Percentiles rank a stretch among this genome's conserved stretches.
Conservation (phyloP, 1,140 invertebrate genomes). For the Tetraneura akinire region DNA sequence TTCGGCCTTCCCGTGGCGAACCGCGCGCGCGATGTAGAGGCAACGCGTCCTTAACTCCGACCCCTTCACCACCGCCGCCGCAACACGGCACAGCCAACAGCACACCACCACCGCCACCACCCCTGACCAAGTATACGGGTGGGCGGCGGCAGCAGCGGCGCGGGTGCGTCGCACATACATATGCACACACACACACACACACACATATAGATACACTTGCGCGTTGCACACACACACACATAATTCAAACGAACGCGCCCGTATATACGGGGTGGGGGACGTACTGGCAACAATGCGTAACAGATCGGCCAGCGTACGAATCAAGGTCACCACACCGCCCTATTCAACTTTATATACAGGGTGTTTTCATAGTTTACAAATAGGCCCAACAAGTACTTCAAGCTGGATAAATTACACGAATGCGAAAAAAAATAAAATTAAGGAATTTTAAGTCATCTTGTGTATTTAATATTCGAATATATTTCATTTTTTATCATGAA, state of each 20-base stretch:
- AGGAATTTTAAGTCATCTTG: no score
- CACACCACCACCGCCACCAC: slow-evolving; percentile 36
- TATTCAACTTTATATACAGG: slow-evolving; percentile 43
- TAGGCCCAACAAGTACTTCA: neutral
- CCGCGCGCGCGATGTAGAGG: slow-evolving; percentile 7
- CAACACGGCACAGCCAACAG: slow-evolving; percentile 7
- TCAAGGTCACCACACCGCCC: slow-evolving; percentile 49
- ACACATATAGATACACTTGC: slow-evolving; percentile 22
- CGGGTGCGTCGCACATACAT: slow-evolving; percentile 5
- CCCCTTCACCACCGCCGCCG: slow-evolving; percentile 18
- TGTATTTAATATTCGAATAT: no score
- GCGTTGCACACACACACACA: slow-evolving; percentile 24
- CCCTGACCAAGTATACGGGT: neutral
- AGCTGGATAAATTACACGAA: no score
- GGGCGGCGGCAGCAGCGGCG: slow-evolving; percentile 29
- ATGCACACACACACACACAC: slow-evolving; percentile 3
- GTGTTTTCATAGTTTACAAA: slow-evolving; percentile 7
- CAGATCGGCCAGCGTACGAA: slow-evolving; percentile 46
- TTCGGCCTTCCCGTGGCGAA: slow-evolving; percentile 44
- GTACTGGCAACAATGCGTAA: slow-evolving; percentile 49
- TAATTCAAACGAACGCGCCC: slow-evolving; percentile 2
- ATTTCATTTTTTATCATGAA: no score
- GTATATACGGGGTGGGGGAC: slow-evolving; percentile 39
- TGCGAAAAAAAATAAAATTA: no score
- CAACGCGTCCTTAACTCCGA: slow-evolving; percentile 45